Evolutionary conservation across 2,113 vertebrate species (phyloP).

Genomic region (Lepus americanus): DNA sequence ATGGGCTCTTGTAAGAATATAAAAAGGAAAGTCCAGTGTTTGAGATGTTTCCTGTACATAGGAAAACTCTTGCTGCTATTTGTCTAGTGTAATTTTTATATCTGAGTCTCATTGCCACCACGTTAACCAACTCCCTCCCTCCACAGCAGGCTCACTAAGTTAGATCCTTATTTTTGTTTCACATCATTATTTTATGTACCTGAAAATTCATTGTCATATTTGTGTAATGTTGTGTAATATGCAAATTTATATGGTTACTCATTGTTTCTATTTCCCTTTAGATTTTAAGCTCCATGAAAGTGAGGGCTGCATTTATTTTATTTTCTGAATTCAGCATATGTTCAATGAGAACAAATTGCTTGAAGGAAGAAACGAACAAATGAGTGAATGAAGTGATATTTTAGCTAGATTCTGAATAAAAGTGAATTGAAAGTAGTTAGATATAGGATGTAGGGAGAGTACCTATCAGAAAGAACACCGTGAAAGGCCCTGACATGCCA

Average conservation of each 20-base stretch:
- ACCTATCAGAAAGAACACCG: not conserved
- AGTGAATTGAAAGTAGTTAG: not conserved
- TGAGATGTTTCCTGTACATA: not conserved
- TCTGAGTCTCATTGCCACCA: not conserved
- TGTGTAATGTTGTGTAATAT: not conserved
- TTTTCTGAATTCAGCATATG: not conserved
- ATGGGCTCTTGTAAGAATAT: not conserved
- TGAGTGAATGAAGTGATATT: conserved; percentile 25
- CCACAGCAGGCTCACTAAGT: not conserved
- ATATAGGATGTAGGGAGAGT: not conserved
- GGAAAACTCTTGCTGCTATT: not conserved
- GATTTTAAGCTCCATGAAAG: not conserved
- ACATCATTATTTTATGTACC: not conserved
- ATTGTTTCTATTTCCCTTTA: not conserved
- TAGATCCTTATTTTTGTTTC: not conserved
- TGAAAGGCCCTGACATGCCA: not conserved
- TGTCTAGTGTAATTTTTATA: not conserved
- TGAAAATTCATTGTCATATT: not conserved
- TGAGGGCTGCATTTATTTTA: not conserved
- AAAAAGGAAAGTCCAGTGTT: not conserved
- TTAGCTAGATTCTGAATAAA: not conserved
- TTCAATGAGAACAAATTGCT: too few species aligned
- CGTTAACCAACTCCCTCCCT: not conserved
- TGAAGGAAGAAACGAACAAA: too few species aligned
- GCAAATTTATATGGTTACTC: not conserved